Evolutionary conservation across 2,113 vertebrate species (phyloP).

Genomic region (Podarcis muralis): DNA sequence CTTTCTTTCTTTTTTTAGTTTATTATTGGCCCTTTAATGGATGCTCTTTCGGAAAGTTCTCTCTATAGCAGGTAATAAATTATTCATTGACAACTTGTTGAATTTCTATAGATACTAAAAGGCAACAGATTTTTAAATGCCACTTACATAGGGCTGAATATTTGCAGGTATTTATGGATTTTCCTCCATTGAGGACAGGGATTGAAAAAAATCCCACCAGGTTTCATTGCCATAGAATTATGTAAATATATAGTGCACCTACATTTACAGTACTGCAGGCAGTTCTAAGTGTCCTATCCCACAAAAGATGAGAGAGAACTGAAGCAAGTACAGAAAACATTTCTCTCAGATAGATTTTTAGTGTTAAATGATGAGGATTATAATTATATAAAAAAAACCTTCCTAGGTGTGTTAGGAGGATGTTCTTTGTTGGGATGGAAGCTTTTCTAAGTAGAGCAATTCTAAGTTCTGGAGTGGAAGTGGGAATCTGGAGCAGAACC

Average conservation of each 20-base stretch:
- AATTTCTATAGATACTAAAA: not conserved
- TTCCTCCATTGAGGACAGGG: not conserved
- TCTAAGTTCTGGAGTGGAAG: too few species aligned
- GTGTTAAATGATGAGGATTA: not conserved
- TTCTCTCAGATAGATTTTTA: not conserved
- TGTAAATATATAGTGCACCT: not conserved
- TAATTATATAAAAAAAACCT: not conserved
- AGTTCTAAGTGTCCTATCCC: not conserved
- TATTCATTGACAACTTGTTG: not conserved
- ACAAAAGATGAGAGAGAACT: not conserved
- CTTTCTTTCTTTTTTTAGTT: slow-evolving; percentile 73
- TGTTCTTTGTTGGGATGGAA: not conserved
- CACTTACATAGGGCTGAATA: not conserved
- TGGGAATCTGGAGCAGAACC: too few species aligned
- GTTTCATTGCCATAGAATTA: not conserved
- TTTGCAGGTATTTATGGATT: not conserved
- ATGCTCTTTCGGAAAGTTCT: slow-evolving; percentile 88
- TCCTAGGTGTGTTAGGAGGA: not conserved
- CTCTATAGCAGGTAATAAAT: slow-evolving; percentile 86
- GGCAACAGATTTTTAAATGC: not conserved
- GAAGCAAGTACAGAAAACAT: not conserved
- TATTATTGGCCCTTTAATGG: slow-evolving; percentile 88
- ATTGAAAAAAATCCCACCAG: not conserved
- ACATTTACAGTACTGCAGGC: not conserved
- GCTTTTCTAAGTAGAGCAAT: not conserved